phyloP scores from a whole-genome alignment of 2,888 invertebrate species.

The Blera fallax region DNA sequence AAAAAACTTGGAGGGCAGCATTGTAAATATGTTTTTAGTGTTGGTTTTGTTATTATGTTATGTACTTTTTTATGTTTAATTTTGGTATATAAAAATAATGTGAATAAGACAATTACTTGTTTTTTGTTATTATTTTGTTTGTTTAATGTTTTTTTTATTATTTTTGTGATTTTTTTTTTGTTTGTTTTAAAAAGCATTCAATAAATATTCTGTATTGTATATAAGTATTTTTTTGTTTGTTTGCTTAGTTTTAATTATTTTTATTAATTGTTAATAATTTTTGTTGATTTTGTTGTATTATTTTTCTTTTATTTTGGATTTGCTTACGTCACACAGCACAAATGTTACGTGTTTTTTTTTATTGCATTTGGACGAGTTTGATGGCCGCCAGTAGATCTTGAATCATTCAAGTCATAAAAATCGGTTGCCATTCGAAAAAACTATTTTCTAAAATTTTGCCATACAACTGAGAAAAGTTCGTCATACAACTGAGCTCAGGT shows the following conservation, averaged over 20 bases:
- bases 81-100: slow-evolving; percentile 73
- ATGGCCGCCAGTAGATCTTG: too few species aligned
- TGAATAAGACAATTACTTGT: slow-evolving; percentile 67
- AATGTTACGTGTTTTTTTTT: slow-evolving; percentile 77
- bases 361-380: slow-evolving; percentile 49
- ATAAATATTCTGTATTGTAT: slow-evolving; percentile 73
- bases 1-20: slow-evolving; percentile 75
- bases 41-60: slow-evolving; percentile 43
- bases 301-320: slow-evolving; percentile 74
- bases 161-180: slow-evolving; percentile 34
- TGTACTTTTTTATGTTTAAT: slow-evolving; percentile 50
- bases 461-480: too few species aligned
- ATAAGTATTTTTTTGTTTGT: slow-evolving; percentile 61
- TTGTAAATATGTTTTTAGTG: slow-evolving; percentile 74
- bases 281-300: slow-evolving; percentile 39
- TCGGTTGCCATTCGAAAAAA: too few species aligned
- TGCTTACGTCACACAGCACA: slow-evolving; percentile 79
- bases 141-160: slow-evolving; percentile 34
- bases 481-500: too few species aligned
- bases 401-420: too few species aligned
- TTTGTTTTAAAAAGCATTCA: slow-evolving; percentile 70
- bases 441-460: too few species aligned
- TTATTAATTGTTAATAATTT: slow-evolving; percentile 42
- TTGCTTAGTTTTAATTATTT: slow-evolving; percentile 55
- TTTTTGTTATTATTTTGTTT: slow-evolving; percentile 30